Conservation (phyloP, 2,888 invertebrate genomes). For the Mimachlamys varia region DNA sequence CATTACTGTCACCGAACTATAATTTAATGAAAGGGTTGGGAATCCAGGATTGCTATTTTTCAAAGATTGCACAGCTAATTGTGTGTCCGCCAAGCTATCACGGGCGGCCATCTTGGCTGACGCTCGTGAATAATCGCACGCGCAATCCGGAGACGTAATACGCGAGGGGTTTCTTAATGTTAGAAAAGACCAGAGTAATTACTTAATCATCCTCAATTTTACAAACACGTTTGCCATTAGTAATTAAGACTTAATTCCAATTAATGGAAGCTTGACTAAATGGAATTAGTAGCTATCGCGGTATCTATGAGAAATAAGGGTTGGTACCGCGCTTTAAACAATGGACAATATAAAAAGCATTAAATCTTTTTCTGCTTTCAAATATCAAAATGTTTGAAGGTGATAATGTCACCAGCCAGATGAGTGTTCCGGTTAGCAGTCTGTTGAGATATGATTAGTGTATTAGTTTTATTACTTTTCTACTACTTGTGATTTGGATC, state of each 20-base stretch:
- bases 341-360: conserved; percentile 34
- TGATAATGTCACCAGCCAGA: conserved; percentile 30
- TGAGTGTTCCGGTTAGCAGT: conserved; percentile 20
- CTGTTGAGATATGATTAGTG: conserved; percentile 31
- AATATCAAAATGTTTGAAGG: conserved; percentile 36
- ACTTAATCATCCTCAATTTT: conserved; percentile 36
- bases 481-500: background rate
- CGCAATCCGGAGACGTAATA: conserved; percentile 36
- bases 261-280: conserved; percentile 31
- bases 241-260: conserved; percentile 36
- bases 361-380: conserved; percentile 36
- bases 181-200: conserved; percentile 28
- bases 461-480: conserved; percentile 27
- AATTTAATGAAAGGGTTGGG: conserved; percentile 31
- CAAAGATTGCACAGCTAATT: conserved; percentile 36
- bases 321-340: conserved; percentile 14
- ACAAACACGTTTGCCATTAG: conserved; percentile 36
- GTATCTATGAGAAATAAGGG: conserved; percentile 31
- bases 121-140: conserved; percentile 31
- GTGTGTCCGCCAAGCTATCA: conserved; percentile 31
- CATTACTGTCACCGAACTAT: conserved; percentile 36
- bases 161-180: conserved; percentile 36
- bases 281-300: conserved; percentile 23
- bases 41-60: conserved; percentile 34
- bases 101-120: conserved; percentile 28